A percentile compares a stretch with the other conserved stretches of the same genome.
Evolutionary conservation across 2,888 invertebrate species (phyloP).

Genomic region (Noctuana brunneofusca): DNA sequence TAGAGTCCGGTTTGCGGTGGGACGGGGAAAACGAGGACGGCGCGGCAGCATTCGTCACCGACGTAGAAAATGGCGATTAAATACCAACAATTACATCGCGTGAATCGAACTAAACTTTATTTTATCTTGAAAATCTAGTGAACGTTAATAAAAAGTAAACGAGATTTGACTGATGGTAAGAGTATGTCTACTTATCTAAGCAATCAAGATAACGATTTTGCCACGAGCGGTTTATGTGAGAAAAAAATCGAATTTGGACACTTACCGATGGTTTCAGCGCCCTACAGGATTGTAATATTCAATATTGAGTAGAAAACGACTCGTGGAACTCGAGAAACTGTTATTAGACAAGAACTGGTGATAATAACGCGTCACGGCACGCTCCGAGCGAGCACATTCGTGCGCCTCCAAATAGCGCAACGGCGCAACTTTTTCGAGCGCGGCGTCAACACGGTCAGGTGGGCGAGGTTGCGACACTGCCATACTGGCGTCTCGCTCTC

Average conservation of each 20-base stretch:
- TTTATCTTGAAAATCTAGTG: slow-evolving; percentile 47
- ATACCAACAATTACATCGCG: slow-evolving; percentile 78
- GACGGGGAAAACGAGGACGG: slow-evolving; percentile 71
- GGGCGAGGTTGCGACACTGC: slow-evolving; percentile 83
- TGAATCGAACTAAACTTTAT: slow-evolving; percentile 57
- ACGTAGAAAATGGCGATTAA: slow-evolving; percentile 82
- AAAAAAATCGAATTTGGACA: slow-evolving; percentile 48
- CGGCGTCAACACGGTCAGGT: slow-evolving; percentile 83
- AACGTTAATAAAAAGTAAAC: slow-evolving; percentile 47
- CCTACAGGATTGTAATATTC: slow-evolving; percentile 45
- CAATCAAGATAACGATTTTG: slow-evolving; percentile 58
- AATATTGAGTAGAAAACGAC: slow-evolving; percentile 47
- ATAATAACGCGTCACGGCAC: slow-evolving; percentile 73
- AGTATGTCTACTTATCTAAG: slow-evolving; percentile 51
- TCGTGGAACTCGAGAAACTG: slow-evolving; percentile 58
- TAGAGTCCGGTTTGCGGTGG: slow-evolving; percentile 73
- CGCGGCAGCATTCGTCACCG: slow-evolving; percentile 79
- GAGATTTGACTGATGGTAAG: slow-evolving; percentile 47
- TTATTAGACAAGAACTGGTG: slow-evolving; percentile 61
- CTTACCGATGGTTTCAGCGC: slow-evolving; percentile 58
- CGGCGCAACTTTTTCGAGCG: slow-evolving; percentile 83
- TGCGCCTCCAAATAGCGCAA: slow-evolving; percentile 82
- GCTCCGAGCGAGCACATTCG: slow-evolving; percentile 74
- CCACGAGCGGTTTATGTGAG: slow-evolving; percentile 43
- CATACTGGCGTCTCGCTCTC: slow-evolving; percentile 63